A percentile compares a stretch with the other conserved stretches of the same genome.
phyloP scores from a whole-genome alignment of 2,888 invertebrate genomes.

The Mesopsocus fuscifrons region DNA sequence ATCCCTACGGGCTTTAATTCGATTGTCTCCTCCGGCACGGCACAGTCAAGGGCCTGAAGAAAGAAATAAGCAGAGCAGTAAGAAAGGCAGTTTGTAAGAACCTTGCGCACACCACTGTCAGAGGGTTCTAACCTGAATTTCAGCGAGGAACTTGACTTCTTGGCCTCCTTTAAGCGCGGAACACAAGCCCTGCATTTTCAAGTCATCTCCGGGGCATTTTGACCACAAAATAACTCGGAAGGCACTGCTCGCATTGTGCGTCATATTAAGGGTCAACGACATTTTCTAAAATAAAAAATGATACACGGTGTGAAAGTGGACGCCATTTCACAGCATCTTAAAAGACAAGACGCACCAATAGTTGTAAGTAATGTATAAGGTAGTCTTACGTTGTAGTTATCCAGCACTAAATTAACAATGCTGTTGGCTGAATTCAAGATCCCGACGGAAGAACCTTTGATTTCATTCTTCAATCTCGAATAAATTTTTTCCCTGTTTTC shows the following conservation, averaged over 20 bases:
- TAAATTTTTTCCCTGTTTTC: constrained; percentile 25
- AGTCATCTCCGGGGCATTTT: constrained; percentile 23
- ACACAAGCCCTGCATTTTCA: constrained; percentile 30
- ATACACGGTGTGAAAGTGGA: too few relatives aligned
- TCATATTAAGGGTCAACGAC: constrained; percentile 17
- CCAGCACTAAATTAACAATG: constrained; percentile 44
- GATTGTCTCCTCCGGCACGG: too few relatives aligned
- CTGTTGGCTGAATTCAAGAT: constrained; percentile 37
- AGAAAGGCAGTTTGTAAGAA: constrained; percentile 25
- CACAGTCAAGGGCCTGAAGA: too few relatives aligned
- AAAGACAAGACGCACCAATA: too few relatives aligned
- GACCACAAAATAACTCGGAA: constrained; percentile 38
- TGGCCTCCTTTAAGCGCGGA: constrained; percentile 38
- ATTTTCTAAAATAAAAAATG: constrained; percentile 10
- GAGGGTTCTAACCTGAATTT: constrained; percentile 33
- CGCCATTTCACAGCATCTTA: too few relatives aligned
- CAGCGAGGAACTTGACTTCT: constrained; percentile 32
- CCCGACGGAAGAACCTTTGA: constrained; percentile 48
- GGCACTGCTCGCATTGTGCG: constrained; percentile 24
- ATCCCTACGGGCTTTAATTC: constrained; percentile 51
- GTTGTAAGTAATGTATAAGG: too few relatives aligned
- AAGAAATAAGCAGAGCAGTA: too few relatives aligned
- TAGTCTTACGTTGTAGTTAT: constrained; percentile 42
- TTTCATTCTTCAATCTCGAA: constrained; percentile 32
- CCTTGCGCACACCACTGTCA: constrained; percentile 36